phyloP scores from a whole-genome alignment of 1,140 invertebrate genomes.

The Calliphora vicina region DNA sequence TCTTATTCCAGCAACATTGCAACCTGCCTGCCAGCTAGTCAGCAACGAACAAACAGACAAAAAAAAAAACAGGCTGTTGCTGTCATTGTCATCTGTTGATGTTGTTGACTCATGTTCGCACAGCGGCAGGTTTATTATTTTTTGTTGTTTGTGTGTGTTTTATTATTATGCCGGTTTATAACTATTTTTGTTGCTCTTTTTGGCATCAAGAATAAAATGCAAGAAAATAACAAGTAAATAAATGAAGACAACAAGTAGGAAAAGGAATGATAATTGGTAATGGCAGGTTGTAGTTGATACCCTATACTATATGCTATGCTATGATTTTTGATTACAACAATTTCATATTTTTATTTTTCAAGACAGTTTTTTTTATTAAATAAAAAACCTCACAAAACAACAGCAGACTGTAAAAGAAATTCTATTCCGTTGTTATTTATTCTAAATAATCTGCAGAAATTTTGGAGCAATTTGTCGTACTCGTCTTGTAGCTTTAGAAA shows the following conservation, averaged over 20 bases:
- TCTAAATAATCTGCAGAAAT: too few relatives aligned
- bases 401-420: too few relatives aligned
- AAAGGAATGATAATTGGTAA: too few relatives aligned
- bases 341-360: too few relatives aligned
- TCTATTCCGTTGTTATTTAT: too few relatives aligned
- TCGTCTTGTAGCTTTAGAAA: too few relatives aligned
- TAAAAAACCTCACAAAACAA: too few relatives aligned
- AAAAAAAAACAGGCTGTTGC: neutral
- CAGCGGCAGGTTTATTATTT: neutral
- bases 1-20: neutral
- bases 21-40: neutral
- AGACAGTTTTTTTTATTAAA: too few relatives aligned
- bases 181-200: neutral
- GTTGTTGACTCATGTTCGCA: conserved; percentile 12
- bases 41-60: neutral
- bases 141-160: neutral
- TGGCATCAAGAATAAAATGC: neutral
- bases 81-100: conserved; percentile 14
- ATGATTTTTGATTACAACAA: too few relatives aligned
- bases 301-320: too few relatives aligned
- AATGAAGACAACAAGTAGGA: neutral
- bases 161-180: neutral
- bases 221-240: neutral
- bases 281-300: too few relatives aligned
- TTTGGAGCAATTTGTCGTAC: too few relatives aligned